Evolutionary conservation across 2,797 vertebrate genomes (phyloP).

Genomic region (Clarias fuscus): DNA sequence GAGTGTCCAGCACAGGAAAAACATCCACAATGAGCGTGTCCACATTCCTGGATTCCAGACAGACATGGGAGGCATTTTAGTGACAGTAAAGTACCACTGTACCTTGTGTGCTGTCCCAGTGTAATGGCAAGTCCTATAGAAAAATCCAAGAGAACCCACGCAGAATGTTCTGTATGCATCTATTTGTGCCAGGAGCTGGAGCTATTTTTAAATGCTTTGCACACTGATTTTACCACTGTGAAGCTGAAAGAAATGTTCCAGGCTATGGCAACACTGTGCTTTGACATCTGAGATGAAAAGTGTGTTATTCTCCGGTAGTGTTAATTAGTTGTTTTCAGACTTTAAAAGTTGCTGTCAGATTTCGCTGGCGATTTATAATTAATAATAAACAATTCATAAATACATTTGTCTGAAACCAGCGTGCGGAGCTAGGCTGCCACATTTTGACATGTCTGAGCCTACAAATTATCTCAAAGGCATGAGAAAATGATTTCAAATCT

Average conservation of each 20-base stretch:
- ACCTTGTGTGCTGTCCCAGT: neutral
- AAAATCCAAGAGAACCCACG: conserved; percentile 35
- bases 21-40: conserved; percentile 97
- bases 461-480: neutral
- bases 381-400: neutral
- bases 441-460: neutral
- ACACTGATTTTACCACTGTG: conserved; percentile 33
- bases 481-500: too few species aligned
- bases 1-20: conserved; percentile 95
- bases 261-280: conserved; percentile 14
- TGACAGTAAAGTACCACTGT: conserved; percentile 27
- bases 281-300: conserved; percentile 40
- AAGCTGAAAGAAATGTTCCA: conserved; percentile 24
- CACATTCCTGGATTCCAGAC: conserved; percentile 82
- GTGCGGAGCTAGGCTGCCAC: neutral
- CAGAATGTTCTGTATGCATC: conserved; percentile 44
- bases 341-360: conserved; percentile 12
- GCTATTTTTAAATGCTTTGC: conserved; percentile 53
- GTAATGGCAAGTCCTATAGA: conserved; percentile 20
- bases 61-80: conserved; percentile 49
- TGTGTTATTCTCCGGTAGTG: conserved; percentile 9
- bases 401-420: neutral
- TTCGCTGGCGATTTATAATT: neutral
- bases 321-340: conserved; percentile 24
- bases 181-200: conserved; percentile 48